Percentiles rank a stretch among this genome's conserved stretches.
phyloP scores from a whole-genome alignment of 2,797 vertebrate species.

The Pantherophis alleghaniensis region DNA sequence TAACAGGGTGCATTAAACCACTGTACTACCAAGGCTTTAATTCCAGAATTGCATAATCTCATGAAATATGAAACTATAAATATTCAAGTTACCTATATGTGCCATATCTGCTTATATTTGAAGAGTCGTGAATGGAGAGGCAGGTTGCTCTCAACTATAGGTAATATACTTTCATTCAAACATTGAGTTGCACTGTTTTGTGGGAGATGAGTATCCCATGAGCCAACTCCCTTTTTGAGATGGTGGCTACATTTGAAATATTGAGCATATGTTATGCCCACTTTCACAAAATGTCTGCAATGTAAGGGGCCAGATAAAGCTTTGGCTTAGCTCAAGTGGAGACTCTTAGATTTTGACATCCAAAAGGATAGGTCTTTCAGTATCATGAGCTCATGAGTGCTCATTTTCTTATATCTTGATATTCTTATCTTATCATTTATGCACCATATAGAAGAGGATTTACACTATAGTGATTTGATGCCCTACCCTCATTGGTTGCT shows the following conservation, averaged over 20 bases:
- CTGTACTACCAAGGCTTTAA: background rate
- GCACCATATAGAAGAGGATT: background rate
- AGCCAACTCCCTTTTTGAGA: background rate
- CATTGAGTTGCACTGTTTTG: background rate
- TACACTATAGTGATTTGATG: background rate
- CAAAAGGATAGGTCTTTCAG: background rate
- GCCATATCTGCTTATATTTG: background rate
- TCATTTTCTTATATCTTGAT: background rate
- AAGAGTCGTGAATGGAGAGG: background rate
- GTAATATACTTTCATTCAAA: background rate
- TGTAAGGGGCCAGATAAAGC: background rate
- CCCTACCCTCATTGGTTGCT: background rate
- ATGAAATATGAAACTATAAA: background rate
- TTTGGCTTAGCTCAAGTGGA: background rate
- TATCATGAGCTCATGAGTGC: background rate
- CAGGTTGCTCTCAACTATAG: background rate
- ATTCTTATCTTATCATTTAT: background rate
- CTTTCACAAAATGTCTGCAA: background rate
- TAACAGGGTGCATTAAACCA: too few species aligned
- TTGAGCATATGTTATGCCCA: background rate
- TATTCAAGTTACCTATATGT: background rate
- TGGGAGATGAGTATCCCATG: background rate
- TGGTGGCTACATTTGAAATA: background rate
- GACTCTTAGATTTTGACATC: background rate
- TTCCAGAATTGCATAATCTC: background rate